These are phyloP conservation scores for Uropetala carovei DNA, from an alignment of 2,888 invertebrate genomes.

Conservation along the genomic window DNA sequence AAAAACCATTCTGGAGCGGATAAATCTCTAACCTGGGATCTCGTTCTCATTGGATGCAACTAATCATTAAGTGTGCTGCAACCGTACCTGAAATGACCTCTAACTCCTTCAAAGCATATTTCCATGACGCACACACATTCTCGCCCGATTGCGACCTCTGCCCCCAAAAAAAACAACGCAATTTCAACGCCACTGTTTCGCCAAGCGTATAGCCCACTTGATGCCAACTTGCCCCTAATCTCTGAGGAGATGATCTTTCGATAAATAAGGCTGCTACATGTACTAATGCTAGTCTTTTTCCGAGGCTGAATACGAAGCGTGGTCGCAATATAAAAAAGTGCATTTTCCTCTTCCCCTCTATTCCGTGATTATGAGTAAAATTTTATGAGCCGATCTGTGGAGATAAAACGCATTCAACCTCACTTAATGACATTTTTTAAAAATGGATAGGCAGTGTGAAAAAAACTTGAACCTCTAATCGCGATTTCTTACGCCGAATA, in stretches of 20 bases:
- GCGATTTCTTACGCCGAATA: too few species aligned
- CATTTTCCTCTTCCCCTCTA: not conserved
- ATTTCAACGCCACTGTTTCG: conserved; percentile 44
- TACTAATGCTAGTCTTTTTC: conserved; percentile 14
- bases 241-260: not conserved
- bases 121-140: not conserved
- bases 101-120: not conserved
- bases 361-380: not conserved
- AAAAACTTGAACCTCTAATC: too few species aligned
- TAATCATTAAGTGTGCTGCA: not conserved
- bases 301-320: not conserved
- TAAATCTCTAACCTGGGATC: too few species aligned
- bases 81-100: conserved; percentile 48
- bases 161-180: conserved; percentile 37
- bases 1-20: not conserved
- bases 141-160: conserved; percentile 31
- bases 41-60: not conserved
- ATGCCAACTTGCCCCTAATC: conserved; percentile 32
- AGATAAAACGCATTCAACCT: not conserved
- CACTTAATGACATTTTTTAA: not conserved
- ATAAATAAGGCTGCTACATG: conserved; percentile 26
- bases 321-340: not conserved
- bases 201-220: conserved; percentile 47
- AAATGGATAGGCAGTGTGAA: not conserved
- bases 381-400: not conserved